A percentile compares a stretch with the other conserved stretches of the same genome.
Conservation (phyloP, 2,888 invertebrate genomes). For the Chymomyza amoena region DNA sequence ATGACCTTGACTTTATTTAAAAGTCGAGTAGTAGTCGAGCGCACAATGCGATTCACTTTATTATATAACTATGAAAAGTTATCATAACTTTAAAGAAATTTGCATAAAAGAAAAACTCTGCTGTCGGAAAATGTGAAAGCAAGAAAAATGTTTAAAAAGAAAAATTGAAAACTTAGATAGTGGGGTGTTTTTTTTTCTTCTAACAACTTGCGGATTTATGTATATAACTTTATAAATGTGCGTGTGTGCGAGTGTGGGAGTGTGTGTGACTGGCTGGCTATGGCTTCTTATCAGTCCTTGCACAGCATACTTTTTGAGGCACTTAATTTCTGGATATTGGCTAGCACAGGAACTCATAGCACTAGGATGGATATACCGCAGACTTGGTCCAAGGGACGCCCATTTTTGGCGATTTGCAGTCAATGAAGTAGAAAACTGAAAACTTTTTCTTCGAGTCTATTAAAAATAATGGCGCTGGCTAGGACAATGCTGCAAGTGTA, state of each 20-base stretch:
- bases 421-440: conserved; percentile 72
- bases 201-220: conserved; percentile 52
- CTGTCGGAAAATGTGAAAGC: neutral
- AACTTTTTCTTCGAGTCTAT: conserved; percentile 67
- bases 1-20: conserved; percentile 29
- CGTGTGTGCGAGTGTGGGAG: too few species aligned
- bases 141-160: neutral
- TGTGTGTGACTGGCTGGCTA: conserved; percentile 9
- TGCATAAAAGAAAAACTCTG: neutral
- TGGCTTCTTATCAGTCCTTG: conserved; percentile 58
- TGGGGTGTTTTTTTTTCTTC: neutral
- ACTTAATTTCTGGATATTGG: conserved; percentile 56
- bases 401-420: conserved; percentile 58
- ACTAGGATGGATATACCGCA: neutral
- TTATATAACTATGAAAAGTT: conserved; percentile 12
- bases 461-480: conserved; percentile 69
- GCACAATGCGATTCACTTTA: conserved; percentile 16
- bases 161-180: conserved; percentile 32
- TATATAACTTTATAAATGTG: conserved; percentile 48
- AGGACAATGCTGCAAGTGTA: conserved; percentile 26
- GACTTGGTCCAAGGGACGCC: conserved; percentile 2
- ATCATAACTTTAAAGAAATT: conserved; percentile 19
- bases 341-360: neutral
- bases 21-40: conserved; percentile 11
- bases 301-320: conserved; percentile 64